These are phyloP conservation scores for Nannospalax galili DNA, from an alignment of 2,113 vertebrate genomes.

Conservation along the genomic window DNA sequence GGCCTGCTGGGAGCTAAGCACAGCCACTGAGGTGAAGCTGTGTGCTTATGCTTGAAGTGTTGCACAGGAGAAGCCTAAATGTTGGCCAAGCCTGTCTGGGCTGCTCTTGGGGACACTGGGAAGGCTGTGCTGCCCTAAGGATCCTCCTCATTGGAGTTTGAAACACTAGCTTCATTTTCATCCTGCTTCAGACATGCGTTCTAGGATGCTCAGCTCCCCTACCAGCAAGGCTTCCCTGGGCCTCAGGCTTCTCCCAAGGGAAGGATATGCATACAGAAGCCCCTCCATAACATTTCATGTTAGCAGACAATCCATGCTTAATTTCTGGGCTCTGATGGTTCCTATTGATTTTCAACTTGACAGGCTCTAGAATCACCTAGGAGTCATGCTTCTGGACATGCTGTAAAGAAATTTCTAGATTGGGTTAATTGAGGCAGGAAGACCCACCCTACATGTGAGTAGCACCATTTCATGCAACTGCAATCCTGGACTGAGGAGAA, in stretches of 20 bases:
- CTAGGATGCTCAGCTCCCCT: not conserved
- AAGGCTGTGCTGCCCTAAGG: not conserved
- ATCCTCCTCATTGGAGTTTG: not conserved
- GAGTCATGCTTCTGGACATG: not conserved
- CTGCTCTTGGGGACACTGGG: not conserved
- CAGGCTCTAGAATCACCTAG: not conserved
- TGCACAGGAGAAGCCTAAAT: not conserved
- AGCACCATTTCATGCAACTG: not conserved
- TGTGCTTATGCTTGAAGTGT: not conserved
- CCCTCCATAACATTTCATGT: not conserved
- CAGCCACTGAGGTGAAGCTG: not conserved
- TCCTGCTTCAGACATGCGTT: not conserved
- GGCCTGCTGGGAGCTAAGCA: constrained; percentile 51
- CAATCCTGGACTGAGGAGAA: not conserved
- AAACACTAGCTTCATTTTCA: not conserved
- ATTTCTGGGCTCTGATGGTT: not conserved
- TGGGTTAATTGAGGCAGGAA: not conserved
- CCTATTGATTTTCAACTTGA: not conserved
- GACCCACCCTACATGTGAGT: not conserved
- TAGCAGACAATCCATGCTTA: not conserved
- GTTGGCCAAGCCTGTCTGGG: not conserved
- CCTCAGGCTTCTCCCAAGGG: not conserved
- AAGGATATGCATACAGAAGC: not conserved
- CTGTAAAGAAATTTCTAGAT: not conserved
- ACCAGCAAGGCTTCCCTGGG: not conserved